Evolutionary conservation across 35 echinoderm and acorn worm species (phyloP), one percentile per base, ranked within the genome.

Genomic region (Acanthaster planci): DNA sequence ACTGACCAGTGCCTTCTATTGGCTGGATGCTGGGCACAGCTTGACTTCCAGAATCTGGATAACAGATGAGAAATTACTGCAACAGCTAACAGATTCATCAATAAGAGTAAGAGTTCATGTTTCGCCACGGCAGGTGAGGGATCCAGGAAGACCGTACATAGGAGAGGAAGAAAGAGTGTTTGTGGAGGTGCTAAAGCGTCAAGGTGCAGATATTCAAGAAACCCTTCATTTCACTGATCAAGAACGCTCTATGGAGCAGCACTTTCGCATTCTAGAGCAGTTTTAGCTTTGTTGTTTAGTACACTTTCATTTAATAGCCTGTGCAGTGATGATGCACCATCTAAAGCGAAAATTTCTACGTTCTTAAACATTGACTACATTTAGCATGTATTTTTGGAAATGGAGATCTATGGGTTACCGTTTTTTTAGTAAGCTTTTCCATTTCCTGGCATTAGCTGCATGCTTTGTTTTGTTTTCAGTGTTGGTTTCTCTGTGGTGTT

Each of bases 21-120:
- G 86, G 86, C 51, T 93, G 30, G 91, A 93, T 76, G 91, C 86
- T 21, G 91, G 91, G 30, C 91, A 93, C 27, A 38, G 35, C 4
- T 19, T 55, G 60, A 57, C 55, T 15, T 44, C 40, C 4, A 60
- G 77, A 30, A 77, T 86, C 3, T 93, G 91, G 91, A 89, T 93
- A 31, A 93, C 91, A 36, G 85, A 93, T 5, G 59, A 53, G n/a
- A 44, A 79, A 9, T 37, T 80, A 29, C 77, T 93, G 26, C 21
- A 40, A 40, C 36, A 38, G 17, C 82, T 93, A n/a, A 37, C 58
- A 58, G 57, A 27, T 17, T 67, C 79, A 18, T 51, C 38, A 17
- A 55, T 59, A 32, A 58, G 83, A 76, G 58, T 93, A 42, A 36
- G 85, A 0, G 91, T 93, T 55, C 91, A 89, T 81, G 86, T 93